phyloP scores from a whole-genome alignment of 1,140 invertebrate genomes.

The Cherax quadricarinatus region DNA sequence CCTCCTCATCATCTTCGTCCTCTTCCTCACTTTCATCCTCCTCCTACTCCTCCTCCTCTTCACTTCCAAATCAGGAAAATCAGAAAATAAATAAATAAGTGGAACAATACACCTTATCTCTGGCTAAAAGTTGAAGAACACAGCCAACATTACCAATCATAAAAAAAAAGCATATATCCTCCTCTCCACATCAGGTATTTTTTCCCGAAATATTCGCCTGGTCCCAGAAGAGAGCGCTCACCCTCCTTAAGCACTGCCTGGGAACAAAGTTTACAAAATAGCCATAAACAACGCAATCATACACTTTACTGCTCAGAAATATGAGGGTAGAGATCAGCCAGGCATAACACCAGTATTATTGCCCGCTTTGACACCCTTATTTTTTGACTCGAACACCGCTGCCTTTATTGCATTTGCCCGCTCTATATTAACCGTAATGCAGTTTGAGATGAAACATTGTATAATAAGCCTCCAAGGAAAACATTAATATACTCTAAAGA shows the following conservation, averaged over 20 bases:
- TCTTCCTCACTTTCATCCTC: neutral
- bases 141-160: constrained; percentile 24
- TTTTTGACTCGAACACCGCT: constrained; percentile 24
- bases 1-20: no score
- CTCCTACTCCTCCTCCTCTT: neutral
- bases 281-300: constrained; percentile 56
- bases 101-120: neutral
- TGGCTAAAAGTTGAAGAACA: neutral
- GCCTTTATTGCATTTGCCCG: constrained; percentile 28
- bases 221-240: constrained; percentile 23
- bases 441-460: neutral
- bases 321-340: constrained; percentile 28
- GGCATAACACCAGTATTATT: constrained; percentile 42
- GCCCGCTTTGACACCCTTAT: constrained; percentile 12
- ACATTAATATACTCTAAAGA: neutral
- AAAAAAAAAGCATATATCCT: constrained; percentile 6
- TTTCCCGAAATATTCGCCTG: constrained; percentile 31
- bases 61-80: neutral
- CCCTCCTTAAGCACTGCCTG: constrained; percentile 35
- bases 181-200: neutral
- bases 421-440: neutral
- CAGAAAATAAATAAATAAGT: neutral
- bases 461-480: neutral
- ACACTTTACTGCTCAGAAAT: constrained; percentile 49
- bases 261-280: constrained; percentile 55